These are phyloP conservation scores for Heliconius nattereri DNA, from an alignment of 1,140 invertebrate genomes.

Conservation along the genomic window DNA sequence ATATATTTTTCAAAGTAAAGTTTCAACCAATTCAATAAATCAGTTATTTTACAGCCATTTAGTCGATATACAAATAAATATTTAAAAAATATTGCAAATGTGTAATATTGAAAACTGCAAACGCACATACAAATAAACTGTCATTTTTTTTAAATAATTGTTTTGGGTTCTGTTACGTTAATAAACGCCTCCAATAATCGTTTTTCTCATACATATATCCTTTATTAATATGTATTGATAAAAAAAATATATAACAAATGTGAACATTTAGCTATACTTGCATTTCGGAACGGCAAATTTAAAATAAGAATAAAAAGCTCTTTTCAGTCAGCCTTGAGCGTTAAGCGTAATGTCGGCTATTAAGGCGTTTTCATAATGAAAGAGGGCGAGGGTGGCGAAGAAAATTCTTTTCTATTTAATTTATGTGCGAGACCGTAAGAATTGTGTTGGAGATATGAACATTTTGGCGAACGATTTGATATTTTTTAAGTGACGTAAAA, in stretches of 20 bases:
- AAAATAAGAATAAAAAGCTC: conserved; percentile 20
- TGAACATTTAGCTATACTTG: conserved; percentile 8
- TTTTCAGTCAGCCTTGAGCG: conserved; percentile 30
- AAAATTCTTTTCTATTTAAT: conserved; percentile 33
- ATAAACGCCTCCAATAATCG: too few species aligned
- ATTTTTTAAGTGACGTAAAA: not conserved
- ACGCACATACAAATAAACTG: too few species aligned
- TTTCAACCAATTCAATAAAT: too few species aligned
- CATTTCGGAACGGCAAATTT: conserved; percentile 6
- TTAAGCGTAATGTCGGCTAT: conserved; percentile 39
- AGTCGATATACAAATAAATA: too few species aligned
- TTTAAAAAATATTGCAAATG: too few species aligned
- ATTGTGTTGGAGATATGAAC: not conserved
- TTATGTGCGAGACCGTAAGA: conserved; percentile 23
- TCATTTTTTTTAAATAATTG: too few species aligned
- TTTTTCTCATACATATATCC: too few species aligned
- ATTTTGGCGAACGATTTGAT: not conserved
- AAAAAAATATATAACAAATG: not conserved
- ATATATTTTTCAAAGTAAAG: too few species aligned
- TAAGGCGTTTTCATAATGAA: conserved; percentile 43
- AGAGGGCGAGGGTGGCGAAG: conserved; percentile 28
- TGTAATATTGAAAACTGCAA: too few species aligned
- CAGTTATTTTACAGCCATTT: too few species aligned
- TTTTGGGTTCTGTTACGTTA: too few species aligned
- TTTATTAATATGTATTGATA: too few species aligned